Evolutionary conservation across 2,888 invertebrate genomes (phyloP).

Genomic region (Cantharis rustica): DNA sequence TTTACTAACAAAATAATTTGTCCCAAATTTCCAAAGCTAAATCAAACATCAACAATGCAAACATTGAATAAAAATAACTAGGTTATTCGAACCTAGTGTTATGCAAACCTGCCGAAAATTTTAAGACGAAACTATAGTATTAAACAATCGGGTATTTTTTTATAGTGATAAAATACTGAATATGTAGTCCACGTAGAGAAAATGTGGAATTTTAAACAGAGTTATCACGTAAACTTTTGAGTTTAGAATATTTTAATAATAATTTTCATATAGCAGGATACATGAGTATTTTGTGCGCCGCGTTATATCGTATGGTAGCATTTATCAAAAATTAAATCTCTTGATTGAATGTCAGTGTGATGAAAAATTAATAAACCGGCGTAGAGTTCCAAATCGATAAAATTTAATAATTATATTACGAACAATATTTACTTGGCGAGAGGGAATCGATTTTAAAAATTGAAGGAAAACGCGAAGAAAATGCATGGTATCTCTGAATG

Average conservation of each 20-base stretch:
- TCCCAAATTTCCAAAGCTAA: neutral
- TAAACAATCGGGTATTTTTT: no score
- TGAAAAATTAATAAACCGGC: neutral
- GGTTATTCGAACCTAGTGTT: neutral
- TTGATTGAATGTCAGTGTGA: neutral
- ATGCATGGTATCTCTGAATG: neutral
- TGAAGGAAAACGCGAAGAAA: neutral
- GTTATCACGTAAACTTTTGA: no score
- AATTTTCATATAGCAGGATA: neutral
- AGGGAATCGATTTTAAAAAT: neutral
- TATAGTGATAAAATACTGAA: no score
- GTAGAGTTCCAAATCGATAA: neutral
- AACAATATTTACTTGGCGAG: neutral
- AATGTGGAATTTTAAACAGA: no score
- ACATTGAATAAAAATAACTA: neutral
- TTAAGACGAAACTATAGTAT: no score
- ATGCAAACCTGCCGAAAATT: no score
- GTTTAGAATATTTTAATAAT: no score
- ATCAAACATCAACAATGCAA: neutral
- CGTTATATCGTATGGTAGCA: neutral
- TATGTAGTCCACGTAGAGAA: no score
- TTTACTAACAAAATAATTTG: neutral
- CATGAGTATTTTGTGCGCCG: no score
- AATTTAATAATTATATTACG: neutral
- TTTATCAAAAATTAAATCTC: neutral